Evolutionary conservation across 2,888 invertebrate species (phyloP), one percentile per base, ranked within the genome.

Genomic region (Ophion ellenae): DNA sequence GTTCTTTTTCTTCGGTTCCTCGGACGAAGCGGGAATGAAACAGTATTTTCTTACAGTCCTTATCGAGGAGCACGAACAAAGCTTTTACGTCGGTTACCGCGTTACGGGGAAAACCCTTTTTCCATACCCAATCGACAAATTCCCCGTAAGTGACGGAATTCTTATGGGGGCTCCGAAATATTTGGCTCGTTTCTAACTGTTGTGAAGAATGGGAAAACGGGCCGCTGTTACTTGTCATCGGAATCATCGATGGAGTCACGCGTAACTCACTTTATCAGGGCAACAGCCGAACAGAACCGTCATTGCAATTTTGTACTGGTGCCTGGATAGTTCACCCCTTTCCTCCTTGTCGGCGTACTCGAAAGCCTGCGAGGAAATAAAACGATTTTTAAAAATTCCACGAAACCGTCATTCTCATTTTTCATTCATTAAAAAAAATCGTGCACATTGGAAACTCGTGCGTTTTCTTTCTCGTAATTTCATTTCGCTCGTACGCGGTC

Each of bases 231-330:
- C 7, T 14, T 64, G 0, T 17, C 20, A 7, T 64, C 10, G 17
- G 5, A 3, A 32, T 32, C 5, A 64, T 64, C 32, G 5, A 17
- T 17, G 3, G 28, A 64, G 11, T 64, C 20, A 17, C 32, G 14
- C 2, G 32, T 20, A 63, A 69, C 45, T 82, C 53, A 90, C 89
- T 80, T 87, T 87, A 20, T 89, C 86, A n/a, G 90, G 89, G 20
- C 83, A 86, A 47, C 71, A 85, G 40, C 90, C 90, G 20, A 90
- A 90, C 7, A 89, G 77, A 20, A 83, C 89, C 36, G 88, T 89
- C 90, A 90, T 90, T 5, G 90, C 90, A 36, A 90, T 67, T 81
- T 88, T 89, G 20, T 88, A 90, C 75, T 86, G 86, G 7, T 81
- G 86, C 77, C 86, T 89, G n/a, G 79, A 85, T 63, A 90, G 70